A percentile compares a stretch with the other conserved stretches of the same genome.
These are phyloP conservation scores for Penaeus vannamei DNA, from an alignment of 1,140 invertebrate species.

Conservation along the genomic window DNA sequence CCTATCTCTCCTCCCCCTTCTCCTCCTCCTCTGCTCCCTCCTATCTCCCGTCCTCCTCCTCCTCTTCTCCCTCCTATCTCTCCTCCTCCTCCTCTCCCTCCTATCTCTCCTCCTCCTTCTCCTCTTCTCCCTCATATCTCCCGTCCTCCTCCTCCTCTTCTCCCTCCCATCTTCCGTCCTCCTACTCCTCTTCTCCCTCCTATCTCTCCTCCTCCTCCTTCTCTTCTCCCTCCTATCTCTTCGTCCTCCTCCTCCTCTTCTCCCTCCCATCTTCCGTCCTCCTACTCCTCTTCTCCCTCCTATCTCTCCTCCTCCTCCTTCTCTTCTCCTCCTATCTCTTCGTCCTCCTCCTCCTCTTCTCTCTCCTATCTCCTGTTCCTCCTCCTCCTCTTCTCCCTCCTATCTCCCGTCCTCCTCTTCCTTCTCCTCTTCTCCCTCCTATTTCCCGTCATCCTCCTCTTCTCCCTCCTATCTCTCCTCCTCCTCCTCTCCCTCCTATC, in stretches of 20 bases:
- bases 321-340: no score
- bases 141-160: not conserved
- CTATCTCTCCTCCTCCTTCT: not conserved
- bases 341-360: no score
- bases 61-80: not conserved
- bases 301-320: slow-evolving; percentile 13
- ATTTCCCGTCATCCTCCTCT: no score
- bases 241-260: not conserved
- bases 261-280: not conserved
- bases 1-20: no score
- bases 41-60: not conserved
- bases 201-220: not conserved
- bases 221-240: not conserved
- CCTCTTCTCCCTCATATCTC: not conserved
- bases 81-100: not conserved
- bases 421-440: not conserved
- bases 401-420: not conserved
- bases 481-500: not conserved
- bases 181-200: not conserved
- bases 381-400: not conserved
- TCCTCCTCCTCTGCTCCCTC: not conserved
- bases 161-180: not conserved
- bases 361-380: not conserved
- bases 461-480: not conserved
- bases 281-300: not conserved